Percentiles rank a stretch among this genome's conserved stretches.
phyloP scores from a whole-genome alignment of 2,888 invertebrate species.

The Cremastinae sp. region DNA sequence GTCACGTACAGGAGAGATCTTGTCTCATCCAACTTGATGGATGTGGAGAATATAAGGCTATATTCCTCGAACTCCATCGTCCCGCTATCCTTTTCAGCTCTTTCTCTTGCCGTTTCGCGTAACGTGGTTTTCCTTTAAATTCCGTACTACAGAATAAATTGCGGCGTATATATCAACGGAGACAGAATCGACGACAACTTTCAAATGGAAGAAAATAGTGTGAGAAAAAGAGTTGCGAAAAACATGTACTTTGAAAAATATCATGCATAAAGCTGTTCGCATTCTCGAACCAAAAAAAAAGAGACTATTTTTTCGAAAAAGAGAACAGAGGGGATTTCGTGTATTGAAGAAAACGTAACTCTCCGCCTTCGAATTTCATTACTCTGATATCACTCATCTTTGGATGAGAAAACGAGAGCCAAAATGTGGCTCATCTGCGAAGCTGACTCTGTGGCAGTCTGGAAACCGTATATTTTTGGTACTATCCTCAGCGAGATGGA shows the following conservation, averaged over 20 bases:
- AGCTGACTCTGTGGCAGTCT: conserved; percentile 6
- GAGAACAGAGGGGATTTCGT: neutral
- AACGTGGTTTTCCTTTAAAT: conserved; percentile 18
- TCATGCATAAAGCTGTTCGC: too few relatives aligned
- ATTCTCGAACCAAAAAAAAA: too few relatives aligned
- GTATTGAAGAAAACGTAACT: neutral
- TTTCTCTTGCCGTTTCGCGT: conserved; percentile 29
- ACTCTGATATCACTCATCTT: conserved; percentile 7
- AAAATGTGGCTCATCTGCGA: conserved; percentile 17
- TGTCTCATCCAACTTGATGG: conserved; percentile 71
- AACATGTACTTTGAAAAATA: neutral
- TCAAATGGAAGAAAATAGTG: neutral
- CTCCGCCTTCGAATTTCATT: neutral
- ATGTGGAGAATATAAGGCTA: conserved; percentile 67
- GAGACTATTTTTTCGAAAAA: neutral
- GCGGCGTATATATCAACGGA: too few relatives aligned
- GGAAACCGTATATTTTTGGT: conserved; percentile 15
- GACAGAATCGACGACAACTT: neutral
- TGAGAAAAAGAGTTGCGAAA: neutral
- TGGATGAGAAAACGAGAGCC: neutral
- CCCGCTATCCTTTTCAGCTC: conserved; percentile 54
- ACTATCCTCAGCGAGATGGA: conserved; percentile 10
- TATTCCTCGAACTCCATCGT: conserved; percentile 29
- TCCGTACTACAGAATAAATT: too few relatives aligned
- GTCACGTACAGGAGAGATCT: conserved; percentile 49